Percentiles rank a stretch among this genome's conserved stretches.
These are phyloP conservation scores for Vombatus ursinus DNA, from an alignment of 2,113 vertebrate species.

Conservation along the genomic window DNA sequence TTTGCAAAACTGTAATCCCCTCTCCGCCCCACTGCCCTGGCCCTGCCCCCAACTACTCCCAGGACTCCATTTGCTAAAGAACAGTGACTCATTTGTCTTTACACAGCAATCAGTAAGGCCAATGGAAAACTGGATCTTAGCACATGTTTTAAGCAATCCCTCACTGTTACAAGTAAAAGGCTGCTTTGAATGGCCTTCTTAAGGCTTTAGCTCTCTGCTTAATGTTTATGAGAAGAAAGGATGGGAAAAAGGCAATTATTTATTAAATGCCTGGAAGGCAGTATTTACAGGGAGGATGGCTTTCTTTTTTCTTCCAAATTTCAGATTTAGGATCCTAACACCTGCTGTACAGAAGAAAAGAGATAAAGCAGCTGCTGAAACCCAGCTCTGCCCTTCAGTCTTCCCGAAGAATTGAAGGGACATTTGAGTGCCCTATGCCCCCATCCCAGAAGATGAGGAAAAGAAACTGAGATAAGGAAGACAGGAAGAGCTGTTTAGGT, in stretches of 20 bases:
- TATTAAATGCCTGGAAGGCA: not conserved
- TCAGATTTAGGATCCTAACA: not conserved
- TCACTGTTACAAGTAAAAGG: not conserved
- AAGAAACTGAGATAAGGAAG: not conserved
- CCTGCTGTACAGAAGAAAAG: not conserved
- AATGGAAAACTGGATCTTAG: not conserved
- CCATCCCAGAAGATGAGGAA: not conserved
- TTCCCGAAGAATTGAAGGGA: not conserved
- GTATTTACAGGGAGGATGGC: not conserved
- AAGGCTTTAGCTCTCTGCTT: not conserved
- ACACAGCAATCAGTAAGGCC: not conserved
- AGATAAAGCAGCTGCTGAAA: not conserved
- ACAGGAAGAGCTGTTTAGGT: not conserved
- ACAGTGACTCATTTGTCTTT: not conserved
- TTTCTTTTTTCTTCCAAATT: constrained; percentile 23
- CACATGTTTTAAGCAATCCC: not conserved
- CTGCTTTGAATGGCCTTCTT: not conserved
- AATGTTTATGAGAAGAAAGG: not conserved
- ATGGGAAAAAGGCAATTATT: not conserved
- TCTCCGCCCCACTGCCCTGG: not conserved
- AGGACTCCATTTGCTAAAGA: not conserved
- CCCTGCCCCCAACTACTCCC: no score
- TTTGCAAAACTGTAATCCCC: not conserved
- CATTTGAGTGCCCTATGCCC: not conserved
- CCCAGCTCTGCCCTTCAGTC: not conserved